phyloP scores from a whole-genome alignment of 2,888 invertebrate genomes.

The Helleia helle region DNA sequence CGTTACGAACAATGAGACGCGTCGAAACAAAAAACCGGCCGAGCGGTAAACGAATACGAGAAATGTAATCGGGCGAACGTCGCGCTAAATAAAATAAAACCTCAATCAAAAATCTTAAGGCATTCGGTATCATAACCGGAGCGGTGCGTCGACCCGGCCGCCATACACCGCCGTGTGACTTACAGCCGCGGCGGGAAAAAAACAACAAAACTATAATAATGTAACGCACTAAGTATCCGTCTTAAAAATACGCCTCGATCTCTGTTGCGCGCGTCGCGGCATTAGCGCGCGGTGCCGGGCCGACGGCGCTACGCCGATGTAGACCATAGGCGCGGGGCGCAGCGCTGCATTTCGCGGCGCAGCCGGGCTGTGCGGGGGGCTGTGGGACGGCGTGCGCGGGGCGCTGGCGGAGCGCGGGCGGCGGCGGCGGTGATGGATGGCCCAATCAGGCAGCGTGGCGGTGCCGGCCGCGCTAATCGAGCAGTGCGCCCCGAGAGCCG shows the following conservation, averaged over 20 bases:
- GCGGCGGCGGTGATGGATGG: constrained; percentile 72
- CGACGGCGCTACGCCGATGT: too few relatives aligned
- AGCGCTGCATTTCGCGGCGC: constrained; percentile 8
- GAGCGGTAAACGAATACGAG: constrained; percentile 64
- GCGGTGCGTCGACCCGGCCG: constrained; percentile 63
- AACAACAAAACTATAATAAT: constrained; percentile 67
- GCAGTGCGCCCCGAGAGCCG: constrained; percentile 57
- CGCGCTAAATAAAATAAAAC: constrained; percentile 66
- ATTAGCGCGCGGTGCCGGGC: constrained; percentile 41
- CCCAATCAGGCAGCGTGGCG: constrained; percentile 71
- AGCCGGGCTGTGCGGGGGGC: constrained; percentile 18
- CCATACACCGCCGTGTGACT: constrained; percentile 57
- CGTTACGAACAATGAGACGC: constrained; percentile 67
- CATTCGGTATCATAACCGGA: constrained; percentile 66
- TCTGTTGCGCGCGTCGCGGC: constrained; percentile 56
- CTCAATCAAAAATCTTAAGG: constrained; percentile 70
- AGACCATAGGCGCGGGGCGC: constrained; percentile 14
- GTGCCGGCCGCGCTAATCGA: constrained; percentile 66
- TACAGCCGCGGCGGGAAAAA: constrained; percentile 57
- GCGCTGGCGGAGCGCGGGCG: constrained; percentile 45
- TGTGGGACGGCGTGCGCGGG: constrained; percentile 38
- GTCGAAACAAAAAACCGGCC: constrained; percentile 65
- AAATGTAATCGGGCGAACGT: constrained; percentile 65
- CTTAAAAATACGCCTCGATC: constrained; percentile 68
- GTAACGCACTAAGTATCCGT: constrained; percentile 71